Evolutionary conservation across 2,113 vertebrate species (phyloP).

Genomic region (Mohoua ochrocephala): DNA sequence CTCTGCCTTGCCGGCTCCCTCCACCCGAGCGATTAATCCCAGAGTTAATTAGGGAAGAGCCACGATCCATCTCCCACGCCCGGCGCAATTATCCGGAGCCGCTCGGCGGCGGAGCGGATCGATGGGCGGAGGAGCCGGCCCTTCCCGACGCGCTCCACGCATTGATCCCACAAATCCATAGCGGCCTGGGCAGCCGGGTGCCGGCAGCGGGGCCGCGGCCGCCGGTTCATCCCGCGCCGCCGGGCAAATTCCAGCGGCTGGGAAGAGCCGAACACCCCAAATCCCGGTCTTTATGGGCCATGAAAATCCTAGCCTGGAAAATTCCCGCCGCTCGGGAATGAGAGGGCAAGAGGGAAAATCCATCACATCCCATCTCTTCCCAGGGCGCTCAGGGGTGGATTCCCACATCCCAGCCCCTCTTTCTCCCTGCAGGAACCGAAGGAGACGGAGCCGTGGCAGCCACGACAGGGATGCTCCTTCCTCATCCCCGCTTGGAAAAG

Average conservation of each 20-base stretch:
- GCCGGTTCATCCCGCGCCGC: accelerated
- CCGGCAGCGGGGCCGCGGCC: neutral
- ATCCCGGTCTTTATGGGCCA: accelerated
- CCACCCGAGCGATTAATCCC: neutral
- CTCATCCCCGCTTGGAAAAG: neutral
- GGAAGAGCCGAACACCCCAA: neutral
- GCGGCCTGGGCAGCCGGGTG: neutral
- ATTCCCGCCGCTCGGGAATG: neutral
- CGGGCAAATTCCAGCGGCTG: neutral
- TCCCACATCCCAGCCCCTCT: neutral
- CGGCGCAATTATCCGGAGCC: neutral
- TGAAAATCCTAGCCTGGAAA: neutral
- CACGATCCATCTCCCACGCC: neutral
- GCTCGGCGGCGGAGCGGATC: neutral
- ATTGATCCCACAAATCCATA: neutral
- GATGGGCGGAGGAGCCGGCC: neutral
- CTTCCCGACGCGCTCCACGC: neutral
- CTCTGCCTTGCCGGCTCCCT: neutral
- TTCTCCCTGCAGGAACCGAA: neutral
- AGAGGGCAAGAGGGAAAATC: neutral
- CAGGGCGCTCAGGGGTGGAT: neutral
- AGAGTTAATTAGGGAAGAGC: slow-evolving; percentile 7
- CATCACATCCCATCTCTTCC: accelerated
- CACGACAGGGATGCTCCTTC: neutral
- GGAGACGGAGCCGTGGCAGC: neutral